phyloP scores from a whole-genome alignment of 2,113 vertebrate genomes.

The Mohoua ochrocephala region DNA sequence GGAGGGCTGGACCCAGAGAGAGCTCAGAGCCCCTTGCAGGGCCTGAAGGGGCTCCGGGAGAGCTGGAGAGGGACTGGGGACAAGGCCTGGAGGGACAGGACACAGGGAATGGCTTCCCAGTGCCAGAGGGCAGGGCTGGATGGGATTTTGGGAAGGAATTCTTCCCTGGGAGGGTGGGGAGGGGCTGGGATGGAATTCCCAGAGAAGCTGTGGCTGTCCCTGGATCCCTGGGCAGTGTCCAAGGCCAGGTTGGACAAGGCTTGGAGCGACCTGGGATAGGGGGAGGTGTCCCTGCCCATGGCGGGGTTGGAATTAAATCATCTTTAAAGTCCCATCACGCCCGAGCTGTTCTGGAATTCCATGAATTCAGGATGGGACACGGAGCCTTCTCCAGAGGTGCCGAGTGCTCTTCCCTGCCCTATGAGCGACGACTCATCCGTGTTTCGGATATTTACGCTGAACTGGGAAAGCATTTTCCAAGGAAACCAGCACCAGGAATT shows the following conservation, averaged over 20 bases:
- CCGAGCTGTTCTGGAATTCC: background rate
- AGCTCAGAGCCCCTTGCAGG: fast-evolving
- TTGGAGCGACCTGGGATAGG: fast-evolving
- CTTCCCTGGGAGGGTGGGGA: fast-evolving
- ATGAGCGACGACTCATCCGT: fast-evolving
- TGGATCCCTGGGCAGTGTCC: background rate
- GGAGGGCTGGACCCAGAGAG: background rate
- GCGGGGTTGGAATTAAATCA: background rate
- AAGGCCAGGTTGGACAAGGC: fast-evolving
- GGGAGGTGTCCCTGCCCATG: background rate
- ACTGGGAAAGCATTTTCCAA: background rate
- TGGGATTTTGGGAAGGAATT: background rate
- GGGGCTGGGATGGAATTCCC: background rate
- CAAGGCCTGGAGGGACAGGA: background rate
- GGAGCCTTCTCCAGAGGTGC: background rate
- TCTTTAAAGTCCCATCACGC: fast-evolving
- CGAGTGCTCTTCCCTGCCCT: background rate
- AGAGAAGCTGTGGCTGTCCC: background rate
- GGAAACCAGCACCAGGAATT: no score
- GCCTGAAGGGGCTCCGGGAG: background rate
- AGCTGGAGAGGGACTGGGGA: background rate
- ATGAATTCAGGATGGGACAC: fast-evolving
- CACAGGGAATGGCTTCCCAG: background rate
- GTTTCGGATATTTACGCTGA: fast-evolving
- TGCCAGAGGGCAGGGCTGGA: background rate